phyloP scores from a whole-genome alignment of 2,888 invertebrate genomes.

The Acleris holmiana region DNA sequence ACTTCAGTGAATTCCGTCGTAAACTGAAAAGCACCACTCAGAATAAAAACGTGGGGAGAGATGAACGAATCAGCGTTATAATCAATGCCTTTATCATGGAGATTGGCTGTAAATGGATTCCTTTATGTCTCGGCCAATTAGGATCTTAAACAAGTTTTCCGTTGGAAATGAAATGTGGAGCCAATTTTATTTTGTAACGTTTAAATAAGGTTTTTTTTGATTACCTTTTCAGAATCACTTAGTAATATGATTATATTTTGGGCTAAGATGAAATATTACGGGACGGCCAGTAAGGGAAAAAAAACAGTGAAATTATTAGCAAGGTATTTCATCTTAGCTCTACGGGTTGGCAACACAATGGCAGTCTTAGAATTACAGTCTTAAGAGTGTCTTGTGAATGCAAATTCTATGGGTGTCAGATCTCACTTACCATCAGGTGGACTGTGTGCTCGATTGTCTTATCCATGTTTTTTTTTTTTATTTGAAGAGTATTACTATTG shows the following conservation, averaged over 20 bases:
- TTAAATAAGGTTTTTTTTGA: neutral
- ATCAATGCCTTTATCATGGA: conserved; percentile 33
- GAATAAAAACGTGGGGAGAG: conserved; percentile 7
- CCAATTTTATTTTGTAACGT: neutral
- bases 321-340: too few species aligned
- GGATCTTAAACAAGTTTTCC: conserved; percentile 13
- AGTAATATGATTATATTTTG: neutral
- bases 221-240: neutral
- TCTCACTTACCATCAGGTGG: too few species aligned
- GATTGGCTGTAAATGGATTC: conserved; percentile 31
- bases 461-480: too few species aligned
- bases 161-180: neutral
- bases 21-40: conserved; percentile 7
- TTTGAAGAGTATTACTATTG: too few species aligned
- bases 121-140: conserved; percentile 19
- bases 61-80: conserved; percentile 17
- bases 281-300: too few species aligned
- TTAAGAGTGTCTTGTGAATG: too few species aligned
- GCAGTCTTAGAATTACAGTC: too few species aligned
- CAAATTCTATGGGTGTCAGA: too few species aligned
- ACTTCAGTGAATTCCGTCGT: neutral
- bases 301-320: too few species aligned
- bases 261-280: too few species aligned
- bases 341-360: too few species aligned
- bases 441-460: too few species aligned